Evolutionary conservation across 2,113 vertebrate genomes (phyloP).

Genomic region (Cepphus grylle): DNA sequence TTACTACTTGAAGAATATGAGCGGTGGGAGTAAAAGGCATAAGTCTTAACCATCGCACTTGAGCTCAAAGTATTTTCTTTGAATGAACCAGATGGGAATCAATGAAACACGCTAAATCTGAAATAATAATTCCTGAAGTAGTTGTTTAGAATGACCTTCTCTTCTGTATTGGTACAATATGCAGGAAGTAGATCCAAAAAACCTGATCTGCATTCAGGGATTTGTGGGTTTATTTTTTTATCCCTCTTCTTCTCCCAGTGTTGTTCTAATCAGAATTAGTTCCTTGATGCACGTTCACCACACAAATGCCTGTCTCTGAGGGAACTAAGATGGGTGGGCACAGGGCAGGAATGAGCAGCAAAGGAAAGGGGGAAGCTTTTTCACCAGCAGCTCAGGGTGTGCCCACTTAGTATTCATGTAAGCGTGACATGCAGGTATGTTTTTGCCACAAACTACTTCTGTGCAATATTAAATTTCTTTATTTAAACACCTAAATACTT

Average conservation of each 20-base stretch:
- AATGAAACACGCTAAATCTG: background rate
- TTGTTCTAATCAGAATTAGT: background rate
- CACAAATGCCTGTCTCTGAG: background rate
- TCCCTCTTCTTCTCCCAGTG: background rate
- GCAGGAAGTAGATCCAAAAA: background rate
- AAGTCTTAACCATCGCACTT: background rate
- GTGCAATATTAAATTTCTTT: background rate
- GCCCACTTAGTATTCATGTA: background rate
- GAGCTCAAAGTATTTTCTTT: background rate
- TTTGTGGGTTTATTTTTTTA: background rate
- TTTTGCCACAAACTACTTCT: background rate
- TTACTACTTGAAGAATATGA: background rate
- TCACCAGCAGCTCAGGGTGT: background rate
- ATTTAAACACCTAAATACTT: background rate
- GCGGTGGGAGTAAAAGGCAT: background rate
- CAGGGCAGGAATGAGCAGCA: background rate
- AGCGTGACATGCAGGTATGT: rapidly evolving
- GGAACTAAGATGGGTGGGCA: background rate
- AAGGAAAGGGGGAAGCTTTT: background rate
- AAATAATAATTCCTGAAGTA: background rate
- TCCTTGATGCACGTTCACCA: background rate
- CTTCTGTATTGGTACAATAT: background rate
- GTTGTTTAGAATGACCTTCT: background rate
- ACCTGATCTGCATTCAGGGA: background rate
- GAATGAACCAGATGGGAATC: background rate